Percentiles rank a stretch among this genome's conserved stretches.
phyloP scores from a whole-genome alignment of 2,797 vertebrate genomes.

The Phalloptychus januarius region DNA sequence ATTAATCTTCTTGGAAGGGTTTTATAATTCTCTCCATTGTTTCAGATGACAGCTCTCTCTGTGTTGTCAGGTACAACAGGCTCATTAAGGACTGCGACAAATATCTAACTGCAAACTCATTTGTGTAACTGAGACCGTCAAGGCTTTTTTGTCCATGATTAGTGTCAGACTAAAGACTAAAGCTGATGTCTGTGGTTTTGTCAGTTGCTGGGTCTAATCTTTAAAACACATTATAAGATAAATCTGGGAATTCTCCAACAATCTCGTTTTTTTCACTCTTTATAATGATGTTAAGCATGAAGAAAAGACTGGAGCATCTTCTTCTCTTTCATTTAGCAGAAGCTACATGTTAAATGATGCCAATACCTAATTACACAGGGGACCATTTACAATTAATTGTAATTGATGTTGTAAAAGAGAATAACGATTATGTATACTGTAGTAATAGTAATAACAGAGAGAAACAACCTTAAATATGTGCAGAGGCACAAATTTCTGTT shows the following conservation, averaged over 20 bases:
- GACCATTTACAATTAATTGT: not conserved
- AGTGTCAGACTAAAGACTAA: not conserved
- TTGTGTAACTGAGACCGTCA: not conserved
- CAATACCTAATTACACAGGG: not conserved
- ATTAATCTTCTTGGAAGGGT: not conserved
- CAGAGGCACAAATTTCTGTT: not conserved
- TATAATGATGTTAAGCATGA: not conserved
- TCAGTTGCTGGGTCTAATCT: not conserved
- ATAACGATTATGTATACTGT: not conserved
- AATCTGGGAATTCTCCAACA: not conserved
- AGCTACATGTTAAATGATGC: not conserved
- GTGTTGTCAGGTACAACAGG: not conserved
- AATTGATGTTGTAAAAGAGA: not conserved
- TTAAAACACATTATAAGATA: not conserved
- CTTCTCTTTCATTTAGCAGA: not conserved
- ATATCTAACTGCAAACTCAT: not conserved
- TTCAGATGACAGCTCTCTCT: not conserved
- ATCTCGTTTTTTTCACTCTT: not conserved
- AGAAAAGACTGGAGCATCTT: not conserved
- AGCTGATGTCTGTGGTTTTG: not conserved
- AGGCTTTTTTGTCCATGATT: not conserved
- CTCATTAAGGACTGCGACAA: not conserved
- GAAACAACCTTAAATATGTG: not conserved
- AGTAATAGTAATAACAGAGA: not conserved
- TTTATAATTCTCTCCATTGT: not conserved